Base-by-base conservation (phyloP, 2,113 vertebrate species). In the Phocoena phocoena region DNA sequence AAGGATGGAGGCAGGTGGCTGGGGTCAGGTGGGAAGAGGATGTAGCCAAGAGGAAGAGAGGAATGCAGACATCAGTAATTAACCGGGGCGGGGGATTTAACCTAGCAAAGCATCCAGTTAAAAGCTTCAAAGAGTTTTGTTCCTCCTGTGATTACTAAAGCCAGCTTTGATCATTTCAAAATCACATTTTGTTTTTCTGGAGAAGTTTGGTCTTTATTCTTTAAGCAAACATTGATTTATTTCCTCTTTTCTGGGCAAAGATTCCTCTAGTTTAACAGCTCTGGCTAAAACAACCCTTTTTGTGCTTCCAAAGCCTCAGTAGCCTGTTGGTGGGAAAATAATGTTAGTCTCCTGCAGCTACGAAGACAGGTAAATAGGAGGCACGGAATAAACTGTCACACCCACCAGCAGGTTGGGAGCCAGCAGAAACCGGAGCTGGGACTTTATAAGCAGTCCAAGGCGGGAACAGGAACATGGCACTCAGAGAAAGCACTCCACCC, bases 221-320 rank as follows among this genome's bases (percentile, higher is more conserved):
- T 92, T 87, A 89, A 96, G 79, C n/a, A 95, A 97, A 97, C 83
- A 94, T 88, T 95, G 96, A 96, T 97, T 83, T 88, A 83, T 90
- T 93, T 90, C 33, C 50, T 97, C 58, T 36, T 85, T 88, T 94
- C 76, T 88, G 81, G 7, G 63, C 76, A 89, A 36, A 90, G 73
- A 89, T 81, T 95, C 63, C 44, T 83, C 9, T 33, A 60, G 28
- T 89, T 83, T 23, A 47, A 91, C 23, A 31, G 67, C 79, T 96
- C 38, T 18, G 70, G 36, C 62, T 60, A 33, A 77, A 96, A 80
- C 81, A 90, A 71, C 31, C 71, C 60, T 13, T 88, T 79, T 9
- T 23, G 44, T 50, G 68, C 38, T 53, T 33, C 62, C 4, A 10
- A 10, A 85, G 93, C 94, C 91, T 93, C 84, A 15, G 26, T 44